phyloP scores from a whole-genome alignment of 2,113 vertebrate species.

The Atractosteus spatula region DNA sequence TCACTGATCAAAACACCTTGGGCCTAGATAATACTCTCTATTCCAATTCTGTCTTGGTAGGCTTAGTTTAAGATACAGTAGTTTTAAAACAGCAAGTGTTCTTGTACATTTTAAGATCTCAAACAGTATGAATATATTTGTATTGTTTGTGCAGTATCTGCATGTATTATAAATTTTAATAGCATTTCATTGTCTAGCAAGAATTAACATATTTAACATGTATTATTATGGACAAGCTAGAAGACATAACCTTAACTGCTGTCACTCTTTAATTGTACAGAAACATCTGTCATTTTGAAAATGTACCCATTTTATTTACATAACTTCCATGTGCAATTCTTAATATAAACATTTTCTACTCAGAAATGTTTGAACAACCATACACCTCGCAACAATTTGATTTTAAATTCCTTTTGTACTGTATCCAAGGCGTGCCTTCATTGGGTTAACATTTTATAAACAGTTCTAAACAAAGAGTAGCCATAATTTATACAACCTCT shows the following conservation, averaged over 20 bases:
- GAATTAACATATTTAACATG: no score
- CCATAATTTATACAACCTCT: not conserved
- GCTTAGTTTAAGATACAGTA: no score
- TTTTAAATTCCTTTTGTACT: not conserved
- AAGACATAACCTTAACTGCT: no score
- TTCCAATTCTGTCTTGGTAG: no score
- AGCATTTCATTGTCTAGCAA: no score
- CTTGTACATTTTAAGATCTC: no score
- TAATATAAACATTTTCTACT: not conserved
- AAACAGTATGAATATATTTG: no score
- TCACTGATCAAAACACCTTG: not conserved
- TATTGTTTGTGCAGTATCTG: not conserved
- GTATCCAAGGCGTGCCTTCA: not conserved
- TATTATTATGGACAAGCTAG: no score
- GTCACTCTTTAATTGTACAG: not conserved
- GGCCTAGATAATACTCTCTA: no score
- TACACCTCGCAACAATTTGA: not conserved
- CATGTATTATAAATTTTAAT: not conserved
- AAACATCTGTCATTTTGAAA: not conserved
- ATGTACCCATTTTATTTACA: not conserved
- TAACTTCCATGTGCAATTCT: not conserved
- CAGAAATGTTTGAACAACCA: not conserved
- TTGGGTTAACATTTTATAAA: not conserved
- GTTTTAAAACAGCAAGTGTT: no score
- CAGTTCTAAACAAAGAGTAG: not conserved